Evolutionary conservation across 2,113 vertebrate genomes (phyloP).

Genomic region (Barnardius zonarius): DNA sequence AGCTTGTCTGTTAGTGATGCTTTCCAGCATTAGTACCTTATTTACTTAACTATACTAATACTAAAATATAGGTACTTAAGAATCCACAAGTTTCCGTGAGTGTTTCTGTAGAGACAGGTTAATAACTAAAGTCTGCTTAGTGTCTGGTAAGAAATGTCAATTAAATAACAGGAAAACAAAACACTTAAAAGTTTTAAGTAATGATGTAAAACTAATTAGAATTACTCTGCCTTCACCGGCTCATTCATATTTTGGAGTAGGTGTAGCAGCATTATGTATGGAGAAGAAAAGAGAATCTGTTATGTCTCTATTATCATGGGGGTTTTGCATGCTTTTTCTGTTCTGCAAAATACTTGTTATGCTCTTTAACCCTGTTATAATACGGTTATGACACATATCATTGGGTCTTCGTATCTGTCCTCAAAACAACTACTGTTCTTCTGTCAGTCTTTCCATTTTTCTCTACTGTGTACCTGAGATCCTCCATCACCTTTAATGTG

Average conservation of each 20-base stretch:
- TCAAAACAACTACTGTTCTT: not conserved
- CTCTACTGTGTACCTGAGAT: not conserved
- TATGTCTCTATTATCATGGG: not conserved
- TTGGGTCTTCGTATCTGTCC: not conserved
- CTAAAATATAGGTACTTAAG: not conserved
- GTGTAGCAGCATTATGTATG: not conserved
- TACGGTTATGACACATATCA: not conserved
- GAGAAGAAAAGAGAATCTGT: not conserved
- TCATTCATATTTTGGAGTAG: not conserved
- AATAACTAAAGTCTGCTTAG: not conserved
- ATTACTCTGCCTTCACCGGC: not conserved
- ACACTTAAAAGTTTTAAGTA: not conserved
- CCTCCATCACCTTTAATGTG: not conserved
- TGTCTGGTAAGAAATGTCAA: not conserved
- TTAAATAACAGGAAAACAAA: not conserved
- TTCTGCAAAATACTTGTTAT: not conserved
- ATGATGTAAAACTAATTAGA: not conserved
- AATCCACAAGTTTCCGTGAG: rapidly evolving
- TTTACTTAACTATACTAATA: not conserved
- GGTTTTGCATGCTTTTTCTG: not conserved
- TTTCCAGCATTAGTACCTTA: not conserved
- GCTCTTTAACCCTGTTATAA: not conserved
- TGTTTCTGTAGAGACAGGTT: not conserved
- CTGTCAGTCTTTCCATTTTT: not conserved
- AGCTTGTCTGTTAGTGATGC: not conserved